Percentiles rank a stretch among this genome's conserved stretches.
These are phyloP conservation scores for Heterodera schachtii DNA, from an alignment of 1,140 invertebrate genomes.

Conservation along the genomic window DNA sequence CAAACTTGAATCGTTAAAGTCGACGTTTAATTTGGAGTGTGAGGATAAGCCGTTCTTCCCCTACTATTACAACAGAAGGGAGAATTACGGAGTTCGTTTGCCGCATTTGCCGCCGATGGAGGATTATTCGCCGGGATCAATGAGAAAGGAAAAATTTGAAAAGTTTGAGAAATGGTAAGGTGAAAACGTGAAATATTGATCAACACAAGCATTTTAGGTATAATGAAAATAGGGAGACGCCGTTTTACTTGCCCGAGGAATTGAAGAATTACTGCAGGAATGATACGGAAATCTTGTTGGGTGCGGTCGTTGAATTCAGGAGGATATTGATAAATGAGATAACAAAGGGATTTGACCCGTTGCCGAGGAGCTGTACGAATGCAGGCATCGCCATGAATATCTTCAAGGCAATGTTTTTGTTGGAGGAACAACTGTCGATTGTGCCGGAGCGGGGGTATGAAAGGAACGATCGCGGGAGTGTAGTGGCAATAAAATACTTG, in stretches of 20 bases:
- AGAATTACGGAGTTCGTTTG: not conserved
- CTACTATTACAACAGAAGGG: not conserved
- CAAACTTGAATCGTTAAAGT: not conserved
- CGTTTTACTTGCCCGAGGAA: constrained; percentile 11
- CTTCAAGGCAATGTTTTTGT: too few relatives aligned
- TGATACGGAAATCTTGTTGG: constrained; percentile 10
- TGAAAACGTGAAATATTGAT: not conserved
- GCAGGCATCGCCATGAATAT: too few relatives aligned
- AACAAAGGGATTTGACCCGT: not conserved
- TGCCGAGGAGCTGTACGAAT: too few relatives aligned
- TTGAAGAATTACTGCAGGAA: constrained; percentile 10
- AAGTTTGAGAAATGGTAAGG: constrained; percentile 2
- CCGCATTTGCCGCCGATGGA: not conserved
- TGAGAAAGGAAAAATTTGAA: constrained; percentile 1
- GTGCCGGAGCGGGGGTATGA: too few relatives aligned
- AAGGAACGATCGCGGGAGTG: too few relatives aligned
- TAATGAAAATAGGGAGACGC: not conserved
- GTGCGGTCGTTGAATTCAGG: not conserved
- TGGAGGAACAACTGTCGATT: too few relatives aligned
- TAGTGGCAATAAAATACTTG: too few relatives aligned
- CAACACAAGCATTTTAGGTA: not conserved
- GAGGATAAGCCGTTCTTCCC: not conserved
- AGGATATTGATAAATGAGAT: not conserved
- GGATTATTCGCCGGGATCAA: not conserved
- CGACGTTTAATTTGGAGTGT: not conserved